Percentiles rank a stretch among this genome's conserved stretches.
phyloP scores from a whole-genome alignment of 1,140 invertebrate genomes.

The Rhynchophorus ferrugineus region DNA sequence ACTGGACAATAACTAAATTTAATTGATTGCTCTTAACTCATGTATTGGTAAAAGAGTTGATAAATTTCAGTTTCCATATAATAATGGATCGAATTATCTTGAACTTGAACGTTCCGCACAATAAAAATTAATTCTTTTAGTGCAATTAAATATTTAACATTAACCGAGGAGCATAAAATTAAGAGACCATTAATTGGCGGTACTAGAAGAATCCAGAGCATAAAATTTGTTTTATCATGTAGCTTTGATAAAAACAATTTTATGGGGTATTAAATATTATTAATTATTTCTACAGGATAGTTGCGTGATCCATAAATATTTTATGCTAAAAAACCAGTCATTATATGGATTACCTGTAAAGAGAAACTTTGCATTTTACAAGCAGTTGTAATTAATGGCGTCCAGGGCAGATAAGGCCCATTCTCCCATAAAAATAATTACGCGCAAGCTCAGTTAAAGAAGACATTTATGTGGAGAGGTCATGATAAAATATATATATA shows the following conservation, averaged over 20 bases:
- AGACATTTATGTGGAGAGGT: not conserved
- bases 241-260: constrained; percentile 21
- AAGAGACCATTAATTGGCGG: not conserved
- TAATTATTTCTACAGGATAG: constrained; percentile 22
- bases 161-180: not conserved
- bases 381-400: constrained; percentile 17
- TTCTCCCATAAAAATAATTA: constrained; percentile 1
- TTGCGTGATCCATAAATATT: constrained; percentile 23
- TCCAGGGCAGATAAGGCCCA: constrained; percentile 5
- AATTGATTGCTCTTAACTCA: too few species aligned
- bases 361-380: constrained; percentile 23
- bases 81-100: too few species aligned
- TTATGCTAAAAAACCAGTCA: constrained; percentile 22
- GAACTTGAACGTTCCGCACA: too few species aligned
- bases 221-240: constrained; percentile 23
- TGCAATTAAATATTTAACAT: not conserved
- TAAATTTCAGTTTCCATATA: too few species aligned
- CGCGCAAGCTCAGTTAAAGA: not conserved
- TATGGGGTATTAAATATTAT: constrained; percentile 25
- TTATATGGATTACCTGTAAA: constrained; percentile 25
- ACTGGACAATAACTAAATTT: too few species aligned
- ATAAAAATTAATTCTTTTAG: not conserved
- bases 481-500: too few species aligned
- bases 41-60: too few species aligned
- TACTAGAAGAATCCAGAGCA: constrained; percentile 19